phyloP scores from a whole-genome alignment of 1,140 invertebrate genomes.

The Ceratina calcarata region DNA sequence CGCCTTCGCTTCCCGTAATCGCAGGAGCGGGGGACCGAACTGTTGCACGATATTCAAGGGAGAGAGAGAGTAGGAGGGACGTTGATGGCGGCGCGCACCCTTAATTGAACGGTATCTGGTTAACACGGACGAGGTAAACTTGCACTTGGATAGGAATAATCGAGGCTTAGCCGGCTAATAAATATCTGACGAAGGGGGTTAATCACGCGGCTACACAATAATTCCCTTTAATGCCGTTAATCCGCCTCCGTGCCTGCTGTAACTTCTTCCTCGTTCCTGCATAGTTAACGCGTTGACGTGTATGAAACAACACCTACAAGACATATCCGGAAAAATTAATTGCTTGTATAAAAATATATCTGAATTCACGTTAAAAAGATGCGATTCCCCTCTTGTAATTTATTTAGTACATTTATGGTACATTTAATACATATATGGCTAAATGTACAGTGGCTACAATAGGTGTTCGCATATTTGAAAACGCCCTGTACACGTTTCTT shows the following conservation, averaged over 20 bases:
- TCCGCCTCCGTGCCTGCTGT: conserved; percentile 39
- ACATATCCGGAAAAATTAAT: too few relatives aligned
- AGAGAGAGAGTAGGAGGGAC: not conserved
- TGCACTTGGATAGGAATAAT: conserved; percentile 49
- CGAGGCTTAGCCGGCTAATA: conserved; percentile 64
- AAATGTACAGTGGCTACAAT: too few relatives aligned
- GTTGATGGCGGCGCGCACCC: conserved; percentile 7
- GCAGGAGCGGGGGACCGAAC: not conserved
- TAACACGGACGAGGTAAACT: conserved; percentile 34
- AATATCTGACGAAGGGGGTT: conserved; percentile 61
- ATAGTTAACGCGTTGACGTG: conserved; percentile 8
- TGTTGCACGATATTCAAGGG: not conserved
- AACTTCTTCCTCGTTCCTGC: conserved; percentile 1
- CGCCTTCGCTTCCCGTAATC: not conserved
- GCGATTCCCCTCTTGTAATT: too few relatives aligned
- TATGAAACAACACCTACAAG: not conserved
- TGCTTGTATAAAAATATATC: too few relatives aligned
- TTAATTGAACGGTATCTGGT: conserved; percentile 52
- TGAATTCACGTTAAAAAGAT: too few relatives aligned
- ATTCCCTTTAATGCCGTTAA: conserved; percentile 64
- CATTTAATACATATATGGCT: too few relatives aligned
- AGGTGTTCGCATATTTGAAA: too few relatives aligned
- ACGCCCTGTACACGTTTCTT: not conserved
- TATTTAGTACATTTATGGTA: too few relatives aligned
- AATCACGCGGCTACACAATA: conserved; percentile 64